phyloP scores from a whole-genome alignment of 2,797 vertebrate genomes.

The Leptodactylus fallax region DNA sequence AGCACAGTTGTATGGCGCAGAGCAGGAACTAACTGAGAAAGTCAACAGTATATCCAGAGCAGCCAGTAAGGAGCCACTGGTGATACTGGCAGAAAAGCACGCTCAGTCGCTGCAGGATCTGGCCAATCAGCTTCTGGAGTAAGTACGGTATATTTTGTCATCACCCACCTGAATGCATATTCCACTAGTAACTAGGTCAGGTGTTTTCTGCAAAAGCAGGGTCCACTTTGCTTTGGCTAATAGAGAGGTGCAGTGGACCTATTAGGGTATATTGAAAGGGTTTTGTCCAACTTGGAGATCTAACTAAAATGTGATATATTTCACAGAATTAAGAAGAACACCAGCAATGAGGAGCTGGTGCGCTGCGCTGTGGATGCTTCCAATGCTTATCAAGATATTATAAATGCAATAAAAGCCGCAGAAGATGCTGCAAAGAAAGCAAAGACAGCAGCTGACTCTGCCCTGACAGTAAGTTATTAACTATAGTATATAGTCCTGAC shows the following conservation, averaged over 20 bases:
- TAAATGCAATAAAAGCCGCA: conserved; percentile 86
- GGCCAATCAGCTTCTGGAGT: conserved; percentile 88
- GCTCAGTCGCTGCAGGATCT: conserved; percentile 79
- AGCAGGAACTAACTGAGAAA: conserved; percentile 84
- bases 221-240: too few species aligned
- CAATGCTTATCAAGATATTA: conserved; percentile 90
- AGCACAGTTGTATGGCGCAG: conserved; percentile 86
- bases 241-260: too few species aligned
- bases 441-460: conserved; percentile 81
- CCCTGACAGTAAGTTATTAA: conserved; percentile 80
- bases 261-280: too few species aligned
- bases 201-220: too few species aligned
- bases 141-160: conserved; percentile 64
- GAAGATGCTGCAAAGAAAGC: conserved; percentile 88
- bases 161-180: background rate
- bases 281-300: background rate
- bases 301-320: background rate
- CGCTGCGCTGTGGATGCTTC: conserved; percentile 86
- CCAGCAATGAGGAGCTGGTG: conserved; percentile 82
- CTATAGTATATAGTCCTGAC: background rate
- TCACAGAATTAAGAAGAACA: conserved; percentile 82
- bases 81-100: conserved; percentile 86
- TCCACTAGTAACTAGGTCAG: background rate
- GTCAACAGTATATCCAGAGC: conserved; percentile 81
- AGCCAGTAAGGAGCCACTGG: conserved; percentile 79